Evolutionary conservation across 2,888 invertebrate genomes (phyloP).

Genomic region (Syrphus vitripennis): DNA sequence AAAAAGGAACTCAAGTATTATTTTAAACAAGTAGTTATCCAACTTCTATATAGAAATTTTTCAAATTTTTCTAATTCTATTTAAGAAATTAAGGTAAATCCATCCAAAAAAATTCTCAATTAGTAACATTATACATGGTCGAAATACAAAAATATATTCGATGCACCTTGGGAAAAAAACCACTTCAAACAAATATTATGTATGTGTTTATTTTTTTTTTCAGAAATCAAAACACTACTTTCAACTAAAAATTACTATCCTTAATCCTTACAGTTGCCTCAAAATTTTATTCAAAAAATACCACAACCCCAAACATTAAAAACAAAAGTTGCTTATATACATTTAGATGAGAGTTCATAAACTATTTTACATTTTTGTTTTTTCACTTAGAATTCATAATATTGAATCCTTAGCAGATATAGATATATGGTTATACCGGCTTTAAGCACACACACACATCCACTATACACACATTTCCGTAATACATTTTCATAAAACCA

Average conservation of each 20-base stretch:
- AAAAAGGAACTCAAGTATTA: too few relatives aligned
- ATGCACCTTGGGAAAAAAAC: neutral
- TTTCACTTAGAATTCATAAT: constrained; percentile 17
- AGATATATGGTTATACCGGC: neutral
- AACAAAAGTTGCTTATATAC: neutral
- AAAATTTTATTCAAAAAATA: too few relatives aligned
- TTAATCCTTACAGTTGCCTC: neutral
- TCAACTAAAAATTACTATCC: neutral
- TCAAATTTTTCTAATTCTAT: too few relatives aligned
- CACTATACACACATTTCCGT: too few relatives aligned
- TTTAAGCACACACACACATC: constrained; percentile 24
- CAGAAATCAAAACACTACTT: too few relatives aligned
- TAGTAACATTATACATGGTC: too few relatives aligned
- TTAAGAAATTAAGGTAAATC: too few relatives aligned
- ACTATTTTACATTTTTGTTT: constrained; percentile 27
- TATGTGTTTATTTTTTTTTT: too few relatives aligned
- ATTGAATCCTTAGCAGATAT: constrained; percentile 16
- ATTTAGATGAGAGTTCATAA: constrained; percentile 19
- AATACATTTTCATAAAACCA: constrained; percentile 62
- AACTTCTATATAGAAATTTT: too few relatives aligned
- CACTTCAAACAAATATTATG: neutral
- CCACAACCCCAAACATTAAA: neutral
- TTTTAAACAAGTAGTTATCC: too few relatives aligned
- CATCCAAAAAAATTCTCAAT: too few relatives aligned
- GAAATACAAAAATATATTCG: too few relatives aligned